Evolutionary conservation across 2,113 vertebrate species (phyloP).

Genomic region (Callipepla californica): DNA sequence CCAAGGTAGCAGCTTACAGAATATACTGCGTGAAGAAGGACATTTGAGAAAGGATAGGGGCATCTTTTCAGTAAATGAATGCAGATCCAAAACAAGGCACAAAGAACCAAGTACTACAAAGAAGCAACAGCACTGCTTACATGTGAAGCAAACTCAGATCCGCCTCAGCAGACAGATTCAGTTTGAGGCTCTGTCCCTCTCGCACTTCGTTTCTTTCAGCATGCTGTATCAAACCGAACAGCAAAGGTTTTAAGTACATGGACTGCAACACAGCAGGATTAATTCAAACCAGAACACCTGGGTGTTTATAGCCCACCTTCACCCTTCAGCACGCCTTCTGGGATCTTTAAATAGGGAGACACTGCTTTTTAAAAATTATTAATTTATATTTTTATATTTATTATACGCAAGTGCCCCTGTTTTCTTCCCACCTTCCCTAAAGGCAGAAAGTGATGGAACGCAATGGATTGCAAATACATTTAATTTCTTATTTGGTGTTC

Average conservation of each 20-base stretch:
- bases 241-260: background rate
- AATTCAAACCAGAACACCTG: background rate
- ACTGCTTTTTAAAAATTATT: background rate
- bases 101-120: fast-evolving
- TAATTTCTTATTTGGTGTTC: background rate
- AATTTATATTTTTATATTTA: too few relatives aligned
- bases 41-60: background rate
- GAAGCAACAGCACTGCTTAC: background rate
- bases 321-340: background rate
- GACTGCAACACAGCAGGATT: background rate
- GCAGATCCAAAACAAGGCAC: background rate
- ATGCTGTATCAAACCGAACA: background rate
- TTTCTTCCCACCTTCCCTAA: background rate
- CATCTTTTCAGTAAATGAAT: background rate
- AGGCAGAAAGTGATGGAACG: background rate
- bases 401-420: background rate
- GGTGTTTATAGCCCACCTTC: background rate
- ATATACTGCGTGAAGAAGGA: background rate
- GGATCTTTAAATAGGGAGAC: background rate
- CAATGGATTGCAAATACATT: background rate
- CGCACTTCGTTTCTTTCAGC: background rate
- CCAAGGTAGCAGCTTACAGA: background rate
- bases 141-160: background rate
- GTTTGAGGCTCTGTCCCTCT: background rate
- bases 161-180: background rate